phyloP scores from a whole-genome alignment of 23 tunicate genomes.

The Phallusia fumigata region DNA sequence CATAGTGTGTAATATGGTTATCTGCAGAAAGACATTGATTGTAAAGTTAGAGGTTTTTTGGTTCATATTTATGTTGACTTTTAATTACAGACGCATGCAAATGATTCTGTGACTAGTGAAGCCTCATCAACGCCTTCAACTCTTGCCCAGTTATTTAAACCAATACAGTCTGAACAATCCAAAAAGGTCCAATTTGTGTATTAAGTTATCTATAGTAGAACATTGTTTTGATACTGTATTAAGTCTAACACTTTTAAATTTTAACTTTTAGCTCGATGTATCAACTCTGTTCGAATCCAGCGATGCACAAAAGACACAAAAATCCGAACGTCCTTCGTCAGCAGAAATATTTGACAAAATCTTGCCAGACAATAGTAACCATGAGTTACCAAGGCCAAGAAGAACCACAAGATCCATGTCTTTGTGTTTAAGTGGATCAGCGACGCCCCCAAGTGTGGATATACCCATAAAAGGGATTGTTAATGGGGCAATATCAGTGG shows the following conservation, averaged over 20 bases:
- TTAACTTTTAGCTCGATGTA: slow-evolving; percentile 36
- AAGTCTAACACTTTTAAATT: not conserved
- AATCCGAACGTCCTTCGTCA: slow-evolving; percentile 28
- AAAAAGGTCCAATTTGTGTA: slow-evolving; percentile 18
- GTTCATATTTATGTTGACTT: too few species aligned
- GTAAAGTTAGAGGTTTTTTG: too few species aligned
- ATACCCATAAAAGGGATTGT: slow-evolving; percentile 11
- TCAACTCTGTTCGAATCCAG: slow-evolving; percentile 30
- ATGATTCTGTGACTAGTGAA: not conserved
- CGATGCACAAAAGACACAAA: not conserved
- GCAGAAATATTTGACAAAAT: slow-evolving; percentile 29
- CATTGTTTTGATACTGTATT: not conserved
- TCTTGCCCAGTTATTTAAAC: slow-evolving; percentile 25
- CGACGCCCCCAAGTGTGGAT: not conserved
- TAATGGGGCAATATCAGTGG: slow-evolving; percentile 60
- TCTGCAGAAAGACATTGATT: too few species aligned
- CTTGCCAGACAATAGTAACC: not conserved
- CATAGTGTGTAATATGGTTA: not conserved
- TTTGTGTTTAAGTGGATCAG: slow-evolving; percentile 25
- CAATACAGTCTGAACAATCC: slow-evolving; percentile 17
- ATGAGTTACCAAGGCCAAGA: slow-evolving; percentile 17
- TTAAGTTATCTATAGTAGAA: too few species aligned
- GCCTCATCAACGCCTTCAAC: not conserved
- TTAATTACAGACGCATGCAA: not conserved
- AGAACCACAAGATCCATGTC: slow-evolving; percentile 42